Base-by-base conservation (phyloP, 2,113 vertebrate genomes). In the Scomber scombrus region DNA sequence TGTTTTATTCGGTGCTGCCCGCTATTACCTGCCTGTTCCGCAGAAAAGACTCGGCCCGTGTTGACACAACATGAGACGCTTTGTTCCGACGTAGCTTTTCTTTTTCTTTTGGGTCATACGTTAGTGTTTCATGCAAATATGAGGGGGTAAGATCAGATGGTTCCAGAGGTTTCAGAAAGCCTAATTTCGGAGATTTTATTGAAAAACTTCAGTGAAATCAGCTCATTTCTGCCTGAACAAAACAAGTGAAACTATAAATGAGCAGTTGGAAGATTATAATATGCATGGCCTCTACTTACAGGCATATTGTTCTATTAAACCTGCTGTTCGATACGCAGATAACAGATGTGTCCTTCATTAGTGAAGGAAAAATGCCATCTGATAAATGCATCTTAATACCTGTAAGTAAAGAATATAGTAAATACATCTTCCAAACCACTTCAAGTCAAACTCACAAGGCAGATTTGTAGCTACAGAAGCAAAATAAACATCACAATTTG, bases 1-100 rank as follows among this genome's bases (percentile, higher is more conserved):
- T 55, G 80, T 60, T 90, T 82, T 70, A 65, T 75, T 65, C 12
- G 11, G 13, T 47, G 71, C 67, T 72, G 69, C 70, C 57, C 8
- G 61, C 58, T 73, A 45, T 76, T 70, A 76, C 23, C 62, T 14
- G 19, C 14, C 56, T 66, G 79, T 15, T 71, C 82, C 7, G 0
- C 67, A 2, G 77, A 70, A 70, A 68, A 70, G 64, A 46, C 69
- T 23, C 5, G 3, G 43, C 49, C 57, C 85, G 40, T 23, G 56
- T 68, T 71, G 82, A 78, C 70, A 75, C 65, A 52, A 79, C 45
- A 55, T 14, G 23, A 65, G 60, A 56, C 68, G 52, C 72, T 68
- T 75, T 75, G 40, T 29, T 71, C 16, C 50, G 18, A 10, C 56
- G 10, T 29, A 57, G n/a, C 8, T 29, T 58, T 60, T 13, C 43